Evolutionary conservation across 2,888 invertebrate genomes (phyloP).

Genomic region (Cinara cedri): DNA sequence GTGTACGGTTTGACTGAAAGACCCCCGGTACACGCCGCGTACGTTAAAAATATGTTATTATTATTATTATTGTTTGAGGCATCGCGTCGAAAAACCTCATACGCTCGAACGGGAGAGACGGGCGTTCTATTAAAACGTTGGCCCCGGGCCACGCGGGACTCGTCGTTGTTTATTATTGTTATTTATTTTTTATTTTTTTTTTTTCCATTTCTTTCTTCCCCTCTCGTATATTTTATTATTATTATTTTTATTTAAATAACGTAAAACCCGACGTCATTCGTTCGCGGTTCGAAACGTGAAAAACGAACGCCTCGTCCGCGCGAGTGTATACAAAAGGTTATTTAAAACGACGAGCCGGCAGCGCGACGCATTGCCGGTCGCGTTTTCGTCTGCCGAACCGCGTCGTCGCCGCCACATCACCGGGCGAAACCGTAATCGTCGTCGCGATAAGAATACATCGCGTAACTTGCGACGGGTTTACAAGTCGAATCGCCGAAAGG

Average conservation of each 20-base stretch:
- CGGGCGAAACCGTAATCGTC: too few relatives aligned
- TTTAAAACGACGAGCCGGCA: background rate
- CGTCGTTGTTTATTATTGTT: background rate
- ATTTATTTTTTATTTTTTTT: background rate
- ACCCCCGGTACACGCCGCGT: too few relatives aligned
- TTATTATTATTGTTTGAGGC: background rate
- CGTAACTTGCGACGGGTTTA: too few relatives aligned
- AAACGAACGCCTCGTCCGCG: background rate
- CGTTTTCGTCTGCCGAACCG: background rate
- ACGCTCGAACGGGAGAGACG: slow-evolving; percentile 3
- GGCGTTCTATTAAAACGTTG: slow-evolving; percentile 49
- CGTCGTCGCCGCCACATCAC: background rate
- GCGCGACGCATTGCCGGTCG: background rate
- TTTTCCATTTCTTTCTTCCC: too few relatives aligned
- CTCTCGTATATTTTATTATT: background rate
- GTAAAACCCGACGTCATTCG: slow-evolving; percentile 21
- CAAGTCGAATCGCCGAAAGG: too few relatives aligned
- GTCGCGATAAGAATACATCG: too few relatives aligned
- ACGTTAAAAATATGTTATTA: too few relatives aligned
- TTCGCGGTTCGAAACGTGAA: background rate
- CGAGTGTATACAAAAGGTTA: background rate
- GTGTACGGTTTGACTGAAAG: too few relatives aligned
- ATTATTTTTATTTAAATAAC: background rate
- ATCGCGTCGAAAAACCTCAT: background rate
- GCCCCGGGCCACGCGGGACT: slow-evolving; percentile 33